These are phyloP conservation scores for Apogon talboti DNA, from an alignment of 2,797 vertebrate genomes.

Conservation along the genomic window DNA sequence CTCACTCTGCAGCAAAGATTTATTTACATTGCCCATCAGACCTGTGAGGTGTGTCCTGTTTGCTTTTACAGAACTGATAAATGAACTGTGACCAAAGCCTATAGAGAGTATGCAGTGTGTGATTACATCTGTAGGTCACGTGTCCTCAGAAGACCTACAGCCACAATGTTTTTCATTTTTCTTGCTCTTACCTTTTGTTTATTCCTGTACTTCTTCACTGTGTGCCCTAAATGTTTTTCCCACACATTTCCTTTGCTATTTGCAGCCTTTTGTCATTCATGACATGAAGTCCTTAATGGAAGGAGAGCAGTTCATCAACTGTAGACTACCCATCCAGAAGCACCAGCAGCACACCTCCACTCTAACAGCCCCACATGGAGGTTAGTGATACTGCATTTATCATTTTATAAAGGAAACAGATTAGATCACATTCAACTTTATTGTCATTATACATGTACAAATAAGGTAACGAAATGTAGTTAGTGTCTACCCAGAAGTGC, in stretches of 20 bases:
- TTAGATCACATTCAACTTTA: too few relatives aligned
- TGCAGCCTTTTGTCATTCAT: constrained; percentile 96
- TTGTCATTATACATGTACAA: too few relatives aligned
- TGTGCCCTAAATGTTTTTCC: neutral
- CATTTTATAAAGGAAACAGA: too few relatives aligned
- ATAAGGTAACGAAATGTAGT: too few relatives aligned
- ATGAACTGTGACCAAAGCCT: constrained; percentile 42
- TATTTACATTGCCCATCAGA: constrained; percentile 41
- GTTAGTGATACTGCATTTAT: constrained; percentile 41
- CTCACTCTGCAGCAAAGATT: constrained; percentile 26
- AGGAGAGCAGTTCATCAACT: constrained; percentile 95
- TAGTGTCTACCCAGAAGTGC: too few relatives aligned
- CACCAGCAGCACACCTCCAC: constrained; percentile 60
- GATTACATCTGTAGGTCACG: constrained; percentile 19
- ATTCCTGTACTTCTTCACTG: neutral
- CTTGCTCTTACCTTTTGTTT: neutral
- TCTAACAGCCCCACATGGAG: constrained; percentile 34
- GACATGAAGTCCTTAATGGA: constrained; percentile 97
- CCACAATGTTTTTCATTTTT: neutral
- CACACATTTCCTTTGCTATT: neutral
- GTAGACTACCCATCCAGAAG: constrained; percentile 84
- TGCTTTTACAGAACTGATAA: constrained; percentile 37
- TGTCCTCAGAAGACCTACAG: constrained; percentile 22
- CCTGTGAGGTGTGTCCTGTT: constrained; percentile 22
- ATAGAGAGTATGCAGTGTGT: constrained; percentile 13